Conservation (phyloP, 2,888 invertebrate species). For the Troides helena region DNA sequence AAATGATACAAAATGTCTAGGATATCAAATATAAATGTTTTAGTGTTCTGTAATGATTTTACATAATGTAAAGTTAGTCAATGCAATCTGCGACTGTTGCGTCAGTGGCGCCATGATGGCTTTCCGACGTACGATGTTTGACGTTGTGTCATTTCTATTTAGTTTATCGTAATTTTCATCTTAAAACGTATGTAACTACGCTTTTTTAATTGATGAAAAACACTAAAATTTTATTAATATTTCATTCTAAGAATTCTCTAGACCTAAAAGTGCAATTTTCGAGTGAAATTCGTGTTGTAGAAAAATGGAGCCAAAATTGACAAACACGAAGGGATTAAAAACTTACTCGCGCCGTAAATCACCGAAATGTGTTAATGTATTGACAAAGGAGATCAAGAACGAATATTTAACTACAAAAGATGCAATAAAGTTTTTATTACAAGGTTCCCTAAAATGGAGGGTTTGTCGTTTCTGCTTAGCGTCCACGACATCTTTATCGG, state of each 20-base stretch:
- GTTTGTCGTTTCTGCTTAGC: slow-evolving; percentile 68
- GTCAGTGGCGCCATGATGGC: slow-evolving; percentile 26
- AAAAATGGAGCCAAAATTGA: slow-evolving; percentile 35
- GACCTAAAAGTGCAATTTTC: neutral
- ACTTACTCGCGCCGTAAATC: slow-evolving; percentile 29
- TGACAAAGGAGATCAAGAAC: slow-evolving; percentile 15
- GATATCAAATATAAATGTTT: no score
- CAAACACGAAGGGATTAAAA: slow-evolving; percentile 30
- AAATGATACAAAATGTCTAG: no score
- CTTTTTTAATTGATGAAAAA: neutral
- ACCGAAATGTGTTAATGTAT: slow-evolving; percentile 8
- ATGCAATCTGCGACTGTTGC: slow-evolving; percentile 4
- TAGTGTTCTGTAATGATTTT: neutral
- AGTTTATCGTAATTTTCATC: slow-evolving; percentile 15
- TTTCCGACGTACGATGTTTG: slow-evolving; percentile 15
- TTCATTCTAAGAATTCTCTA: slow-evolving; percentile 1
- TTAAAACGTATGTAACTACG: neutral
- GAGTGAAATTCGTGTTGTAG: slow-evolving; percentile 3
- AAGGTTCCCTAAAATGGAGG: slow-evolving; percentile 53
- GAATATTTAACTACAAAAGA: slow-evolving; percentile 55
- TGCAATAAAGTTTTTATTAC: slow-evolving; percentile 58
- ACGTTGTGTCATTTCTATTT: slow-evolving; percentile 22
- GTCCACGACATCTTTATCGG: slow-evolving; percentile 48
- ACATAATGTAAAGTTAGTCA: neutral
- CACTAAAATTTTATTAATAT: neutral